Evolutionary conservation across 2,888 invertebrate genomes (phyloP), one percentile per base, ranked within the genome.

Genomic region (Euzophera pinguis): DNA sequence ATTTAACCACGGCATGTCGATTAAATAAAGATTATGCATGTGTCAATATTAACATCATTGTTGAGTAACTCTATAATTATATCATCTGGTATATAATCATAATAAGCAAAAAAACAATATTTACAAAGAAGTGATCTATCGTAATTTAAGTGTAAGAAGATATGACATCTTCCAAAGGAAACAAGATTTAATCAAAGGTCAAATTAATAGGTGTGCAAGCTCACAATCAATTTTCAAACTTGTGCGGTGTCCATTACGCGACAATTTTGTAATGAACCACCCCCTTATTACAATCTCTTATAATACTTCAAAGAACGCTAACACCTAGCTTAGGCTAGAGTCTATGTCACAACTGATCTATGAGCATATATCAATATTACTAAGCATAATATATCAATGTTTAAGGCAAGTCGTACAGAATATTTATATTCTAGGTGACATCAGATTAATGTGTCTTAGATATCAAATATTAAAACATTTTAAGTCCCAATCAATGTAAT

Each of bases 261-360:
- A 57, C 56, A 57, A 57, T 57, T 55, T 58, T 53, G 39, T 61
- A 55, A 62, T 71, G 69, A 72, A 77, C 78, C 72, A 71, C 77
- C 69, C 77, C 69, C 56, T 58, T 69, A 59, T 58, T 61, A 59
- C 73, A 64, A 67, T 70, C 70, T 22, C 71, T 71, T 73, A 75
- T 61, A 64, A 62, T 67, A 72, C 65, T 69, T 73, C 61, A 69
- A 71, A 73, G 72, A 75, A 77, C 67, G 67, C 84, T 84, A 85
- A 77, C 71, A 74, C 70, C 85, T 84, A 85, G 85, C 84, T 88
- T 87, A 67, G 61, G 78, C 84, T 86, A 86, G 81, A 75, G 71
- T 78, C 81, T 88, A 88, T 79, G 80, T 83, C 87, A 86, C 85
- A 82, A 86, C 83, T 79, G 81, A 82, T 65, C 87, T 87, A 88